A percentile compares a stretch with the other conserved stretches of the same genome.
These are phyloP conservation scores for Cephus runcator DNA, from an alignment of 2,888 invertebrate species.

Conservation along the genomic window DNA sequence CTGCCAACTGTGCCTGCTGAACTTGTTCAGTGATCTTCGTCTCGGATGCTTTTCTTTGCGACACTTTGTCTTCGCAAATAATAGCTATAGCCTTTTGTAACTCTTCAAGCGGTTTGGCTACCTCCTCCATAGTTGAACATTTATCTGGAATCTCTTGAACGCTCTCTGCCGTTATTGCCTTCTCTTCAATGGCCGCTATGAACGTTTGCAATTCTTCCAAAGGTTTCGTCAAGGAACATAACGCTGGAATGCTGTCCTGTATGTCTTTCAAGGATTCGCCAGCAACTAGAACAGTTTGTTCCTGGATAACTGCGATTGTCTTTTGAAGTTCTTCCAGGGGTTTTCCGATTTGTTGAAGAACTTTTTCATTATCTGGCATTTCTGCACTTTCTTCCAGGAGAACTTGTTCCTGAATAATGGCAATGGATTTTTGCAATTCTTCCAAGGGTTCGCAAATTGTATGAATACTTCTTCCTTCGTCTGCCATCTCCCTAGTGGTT, in stretches of 20 bases:
- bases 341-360: constrained; percentile 1
- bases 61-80: not conserved
- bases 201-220: constrained; percentile 34
- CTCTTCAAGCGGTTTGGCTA: constrained; percentile 52
- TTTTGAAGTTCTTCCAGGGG: constrained; percentile 15
- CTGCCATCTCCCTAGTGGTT: not conserved
- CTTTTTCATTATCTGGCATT: constrained; percentile 22
- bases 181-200: constrained; percentile 31
- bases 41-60: not conserved
- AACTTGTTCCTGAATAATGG: constrained; percentile 53
- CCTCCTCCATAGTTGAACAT: constrained; percentile 43
- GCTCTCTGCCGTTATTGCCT: constrained; percentile 31
- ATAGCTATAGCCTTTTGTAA: constrained; percentile 40
- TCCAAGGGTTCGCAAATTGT: constrained; percentile 65
- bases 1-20: not conserved
- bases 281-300: constrained; percentile 11
- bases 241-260: constrained; percentile 12
- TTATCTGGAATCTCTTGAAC: constrained; percentile 39
- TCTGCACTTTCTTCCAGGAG: constrained; percentile 20
- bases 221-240: constrained; percentile 30
- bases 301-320: constrained; percentile 20
- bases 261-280: constrained; percentile 1
- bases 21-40: not conserved
- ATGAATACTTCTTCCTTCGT: constrained; percentile 3
- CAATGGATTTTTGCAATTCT: constrained; percentile 63